Evolutionary conservation across 2,888 invertebrate species (phyloP).

Genomic region (Eupithecia insigniata): DNA sequence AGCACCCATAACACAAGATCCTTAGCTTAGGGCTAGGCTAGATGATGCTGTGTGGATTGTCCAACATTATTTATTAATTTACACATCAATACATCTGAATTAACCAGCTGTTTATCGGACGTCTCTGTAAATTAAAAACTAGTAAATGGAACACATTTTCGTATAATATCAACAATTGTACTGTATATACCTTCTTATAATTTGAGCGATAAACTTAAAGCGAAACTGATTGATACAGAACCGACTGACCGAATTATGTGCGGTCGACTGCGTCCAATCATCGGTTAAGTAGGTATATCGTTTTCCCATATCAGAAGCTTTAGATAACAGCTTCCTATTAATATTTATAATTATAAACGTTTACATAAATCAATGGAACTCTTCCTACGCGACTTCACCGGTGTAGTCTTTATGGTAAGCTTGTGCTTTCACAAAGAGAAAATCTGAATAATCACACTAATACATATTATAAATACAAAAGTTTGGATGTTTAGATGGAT

Average conservation of each 20-base stretch:
- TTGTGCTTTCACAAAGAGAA: slow-evolving; percentile 18
- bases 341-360: slow-evolving; percentile 45
- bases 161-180: too few relatives aligned
- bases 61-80: too few relatives aligned
- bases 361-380: slow-evolving; percentile 32
- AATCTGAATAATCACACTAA: background rate
- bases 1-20: too few relatives aligned
- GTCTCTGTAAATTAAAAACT: too few relatives aligned
- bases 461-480: too few relatives aligned
- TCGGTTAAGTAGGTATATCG: slow-evolving; percentile 39
- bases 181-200: background rate
- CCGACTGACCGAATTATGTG: slow-evolving; percentile 44
- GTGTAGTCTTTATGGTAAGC: slow-evolving; percentile 10
- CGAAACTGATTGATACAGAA: slow-evolving; percentile 23
- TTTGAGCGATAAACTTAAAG: slow-evolving; percentile 15
- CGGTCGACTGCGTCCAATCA: slow-evolving; percentile 54
- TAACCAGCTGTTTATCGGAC: too few relatives aligned
- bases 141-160: too few relatives aligned
- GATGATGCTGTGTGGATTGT: too few relatives aligned
- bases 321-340: slow-evolving; percentile 35
- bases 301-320: slow-evolving; percentile 32
- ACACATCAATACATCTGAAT: too few relatives aligned
- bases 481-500: too few relatives aligned
- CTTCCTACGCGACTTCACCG: slow-evolving; percentile 23
- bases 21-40: too few relatives aligned